Percentiles rank a stretch among this genome's conserved stretches.
These are phyloP conservation scores for Andricus grossulariae DNA, from an alignment of 1,140 invertebrate genomes.

Conservation along the genomic window DNA sequence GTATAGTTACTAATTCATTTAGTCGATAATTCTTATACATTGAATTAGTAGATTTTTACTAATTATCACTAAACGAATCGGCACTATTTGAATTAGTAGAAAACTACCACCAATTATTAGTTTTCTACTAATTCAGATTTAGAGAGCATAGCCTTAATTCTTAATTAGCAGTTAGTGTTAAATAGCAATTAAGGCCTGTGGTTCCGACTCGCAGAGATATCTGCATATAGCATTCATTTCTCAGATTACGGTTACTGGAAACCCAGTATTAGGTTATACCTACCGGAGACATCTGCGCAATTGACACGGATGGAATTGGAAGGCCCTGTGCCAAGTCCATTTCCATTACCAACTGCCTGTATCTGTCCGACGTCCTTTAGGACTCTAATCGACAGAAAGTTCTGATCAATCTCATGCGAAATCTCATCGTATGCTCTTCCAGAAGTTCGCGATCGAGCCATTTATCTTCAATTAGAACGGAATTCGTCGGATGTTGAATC, in stretches of 20 bases:
- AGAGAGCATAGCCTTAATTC: too few species aligned
- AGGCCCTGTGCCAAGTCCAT: conserved; percentile 24
- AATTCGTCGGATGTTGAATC: background rate
- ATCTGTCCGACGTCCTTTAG: conserved; percentile 45
- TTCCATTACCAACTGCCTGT: conserved; percentile 32
- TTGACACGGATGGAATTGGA: conserved; percentile 38
- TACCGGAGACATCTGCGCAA: conserved; percentile 53
- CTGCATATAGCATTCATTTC: too few species aligned
- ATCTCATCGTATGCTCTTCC: conserved; percentile 52
- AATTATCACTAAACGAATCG: too few species aligned
- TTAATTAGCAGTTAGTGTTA: too few species aligned
- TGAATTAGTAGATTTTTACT: too few species aligned
- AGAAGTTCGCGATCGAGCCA: conserved; percentile 11
- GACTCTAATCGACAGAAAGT: conserved; percentile 58
- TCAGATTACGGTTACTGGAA: conserved; percentile 1
- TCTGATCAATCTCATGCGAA: conserved; percentile 51
- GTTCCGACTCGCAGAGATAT: too few species aligned
- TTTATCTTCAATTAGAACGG: background rate
- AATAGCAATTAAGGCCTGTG: too few species aligned
- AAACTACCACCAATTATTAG: too few species aligned
- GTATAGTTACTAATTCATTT: too few species aligned
- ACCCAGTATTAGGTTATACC: background rate
- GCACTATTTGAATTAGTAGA: too few species aligned
- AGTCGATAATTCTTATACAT: too few species aligned
- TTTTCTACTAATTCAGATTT: too few species aligned